A percentile compares a stretch with the other conserved stretches of the same genome.
These are phyloP conservation scores for Capromys pilorides DNA, from an alignment of 2,797 vertebrate genomes.

Conservation along the genomic window DNA sequence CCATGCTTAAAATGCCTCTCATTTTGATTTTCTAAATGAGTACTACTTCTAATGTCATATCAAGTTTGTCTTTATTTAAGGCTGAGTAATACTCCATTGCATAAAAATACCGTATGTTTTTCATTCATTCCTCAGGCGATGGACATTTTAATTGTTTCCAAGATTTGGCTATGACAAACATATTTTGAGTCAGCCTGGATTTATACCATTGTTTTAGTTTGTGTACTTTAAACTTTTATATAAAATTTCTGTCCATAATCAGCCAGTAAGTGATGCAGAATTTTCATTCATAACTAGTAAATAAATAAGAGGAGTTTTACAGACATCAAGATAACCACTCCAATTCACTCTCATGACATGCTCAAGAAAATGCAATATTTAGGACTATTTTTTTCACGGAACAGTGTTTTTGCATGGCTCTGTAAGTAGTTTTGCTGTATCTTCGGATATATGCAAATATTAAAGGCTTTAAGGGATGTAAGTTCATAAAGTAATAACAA, in stretches of 20 bases:
- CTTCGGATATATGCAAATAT: constrained; percentile 49
- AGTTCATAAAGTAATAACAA: constrained; percentile 17
- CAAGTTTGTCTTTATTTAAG: no score
- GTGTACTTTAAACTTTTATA: constrained; percentile 38
- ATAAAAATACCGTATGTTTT: no score
- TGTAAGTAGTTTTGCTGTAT: constrained; percentile 57
- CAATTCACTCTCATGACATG: background rate
- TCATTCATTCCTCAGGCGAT: no score
- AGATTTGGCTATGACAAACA: no score
- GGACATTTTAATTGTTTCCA: no score
- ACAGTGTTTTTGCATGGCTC: constrained; percentile 31
- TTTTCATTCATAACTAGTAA: constrained; percentile 16
- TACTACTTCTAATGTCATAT: no score
- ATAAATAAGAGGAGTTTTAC: constrained; percentile 23
- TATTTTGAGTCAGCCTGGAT: constrained; percentile 14
- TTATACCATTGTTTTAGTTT: constrained; percentile 48
- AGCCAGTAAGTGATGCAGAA: constrained; percentile 22
- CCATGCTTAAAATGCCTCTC: no score
- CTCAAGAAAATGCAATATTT: constrained; percentile 12
- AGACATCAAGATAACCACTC: constrained; percentile 32
- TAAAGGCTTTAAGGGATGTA: constrained; percentile 36
- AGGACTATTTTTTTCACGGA: background rate
- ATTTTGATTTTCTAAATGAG: no score
- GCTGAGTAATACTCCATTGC: no score
- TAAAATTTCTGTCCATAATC: constrained; percentile 30